A percentile compares a stretch with the other conserved stretches of the same genome.
Conservation (phyloP, 2,888 invertebrate genomes). For the Allolobophora icterica region DNA sequence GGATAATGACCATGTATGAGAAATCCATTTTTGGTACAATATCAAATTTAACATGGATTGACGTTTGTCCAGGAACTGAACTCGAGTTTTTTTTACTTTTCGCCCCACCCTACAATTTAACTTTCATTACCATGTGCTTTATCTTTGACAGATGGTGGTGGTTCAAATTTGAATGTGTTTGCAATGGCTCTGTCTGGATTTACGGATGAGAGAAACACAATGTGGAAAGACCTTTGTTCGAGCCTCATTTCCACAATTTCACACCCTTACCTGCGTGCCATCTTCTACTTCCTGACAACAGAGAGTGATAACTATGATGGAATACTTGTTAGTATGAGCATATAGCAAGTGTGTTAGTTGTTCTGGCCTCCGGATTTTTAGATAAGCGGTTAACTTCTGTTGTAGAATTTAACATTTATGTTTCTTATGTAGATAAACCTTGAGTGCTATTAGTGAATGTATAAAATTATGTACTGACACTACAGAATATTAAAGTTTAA, state of each 20-base stretch:
- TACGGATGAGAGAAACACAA: constrained; percentile 80
- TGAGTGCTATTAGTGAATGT: too few species aligned
- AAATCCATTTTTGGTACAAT: too few species aligned
- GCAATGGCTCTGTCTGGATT: constrained; percentile 82
- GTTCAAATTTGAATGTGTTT: constrained; percentile 66
- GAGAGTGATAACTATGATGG: constrained; percentile 78
- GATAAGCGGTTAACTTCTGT: too few species aligned
- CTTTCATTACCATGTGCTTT: not conserved
- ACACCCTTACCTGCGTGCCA: constrained; percentile 88
- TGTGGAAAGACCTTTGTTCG: constrained; percentile 80
- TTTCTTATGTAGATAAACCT: too few species aligned
- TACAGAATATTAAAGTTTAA: too few species aligned
- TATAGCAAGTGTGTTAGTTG: not conserved
- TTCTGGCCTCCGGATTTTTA: not conserved
- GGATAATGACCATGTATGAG: too few species aligned
- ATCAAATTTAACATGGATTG: too few species aligned
- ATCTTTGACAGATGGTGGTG: not conserved
- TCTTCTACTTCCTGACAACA: constrained; percentile 87
- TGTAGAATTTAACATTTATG: too few species aligned
- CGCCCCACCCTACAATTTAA: too few species aligned
- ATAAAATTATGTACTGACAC: too few species aligned
- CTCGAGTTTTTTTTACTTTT: too few species aligned
- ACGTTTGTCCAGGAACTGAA: too few species aligned
- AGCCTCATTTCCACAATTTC: constrained; percentile 78
- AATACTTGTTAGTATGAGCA: constrained; percentile 73